phyloP scores from a whole-genome alignment of 2,113 vertebrate species.

The Galbula dea region DNA sequence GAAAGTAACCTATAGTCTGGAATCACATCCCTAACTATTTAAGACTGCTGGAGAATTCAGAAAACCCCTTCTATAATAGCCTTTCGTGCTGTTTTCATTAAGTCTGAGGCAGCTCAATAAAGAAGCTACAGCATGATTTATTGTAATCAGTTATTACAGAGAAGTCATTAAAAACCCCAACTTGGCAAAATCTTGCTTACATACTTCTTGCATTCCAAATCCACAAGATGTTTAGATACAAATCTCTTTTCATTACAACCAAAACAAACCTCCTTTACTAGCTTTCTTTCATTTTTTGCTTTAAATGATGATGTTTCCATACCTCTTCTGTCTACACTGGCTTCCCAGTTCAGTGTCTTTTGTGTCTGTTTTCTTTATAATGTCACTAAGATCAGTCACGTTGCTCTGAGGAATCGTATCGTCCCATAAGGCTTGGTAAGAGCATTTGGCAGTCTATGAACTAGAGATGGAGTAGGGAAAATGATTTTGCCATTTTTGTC shows the following conservation, averaged over 20 bases:
- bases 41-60: background rate
- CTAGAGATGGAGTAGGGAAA: background rate
- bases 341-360: background rate
- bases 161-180: background rate
- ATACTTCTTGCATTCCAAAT: conserved; percentile 35
- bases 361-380: background rate
- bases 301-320: background rate
- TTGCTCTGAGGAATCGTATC: background rate
- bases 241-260: conserved; percentile 23
- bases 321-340: background rate
- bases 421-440: background rate
- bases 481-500: background rate
- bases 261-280: conserved; percentile 16
- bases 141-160: conserved; percentile 39
- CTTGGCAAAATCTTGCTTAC: background rate
- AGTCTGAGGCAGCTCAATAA: conserved; percentile 13
- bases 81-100: conserved; percentile 18
- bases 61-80: background rate
- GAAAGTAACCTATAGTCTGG: background rate
- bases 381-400: background rate
- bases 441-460: background rate
- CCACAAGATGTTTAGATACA: conserved; percentile 32
- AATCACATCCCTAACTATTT: background rate
- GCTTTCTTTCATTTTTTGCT: background rate
- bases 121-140: conserved; percentile 26